Percentiles rank a stretch among this genome's conserved stretches.
phyloP scores from a whole-genome alignment of 2,113 vertebrate species.

The Mormyrus lacerda region DNA sequence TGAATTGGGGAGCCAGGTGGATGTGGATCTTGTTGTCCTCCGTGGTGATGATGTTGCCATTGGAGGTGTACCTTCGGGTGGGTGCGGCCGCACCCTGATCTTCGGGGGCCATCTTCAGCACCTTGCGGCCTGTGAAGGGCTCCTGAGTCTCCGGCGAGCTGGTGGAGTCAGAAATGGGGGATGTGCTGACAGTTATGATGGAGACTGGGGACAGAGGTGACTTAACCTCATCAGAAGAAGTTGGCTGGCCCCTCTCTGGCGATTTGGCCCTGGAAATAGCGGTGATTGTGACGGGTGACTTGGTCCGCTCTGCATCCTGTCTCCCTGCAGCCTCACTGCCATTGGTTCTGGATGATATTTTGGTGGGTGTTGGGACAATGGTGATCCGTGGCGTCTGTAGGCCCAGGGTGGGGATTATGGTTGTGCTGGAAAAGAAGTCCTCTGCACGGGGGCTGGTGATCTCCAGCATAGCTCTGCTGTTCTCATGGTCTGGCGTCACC shows the following conservation, averaged over 20 bases:
- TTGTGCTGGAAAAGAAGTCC: constrained; percentile 90
- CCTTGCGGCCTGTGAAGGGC: constrained; percentile 62
- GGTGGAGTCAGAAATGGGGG: constrained; percentile 61
- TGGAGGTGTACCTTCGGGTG: constrained; percentile 72
- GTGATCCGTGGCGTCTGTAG: constrained; percentile 88
- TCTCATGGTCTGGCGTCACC: constrained; percentile 79
- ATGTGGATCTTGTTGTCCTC: constrained; percentile 98
- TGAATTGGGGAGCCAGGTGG: constrained; percentile 79
- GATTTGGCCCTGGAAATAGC: constrained; percentile 78
- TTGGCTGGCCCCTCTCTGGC: constrained; percentile 55
- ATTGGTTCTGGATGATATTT: constrained; percentile 61
- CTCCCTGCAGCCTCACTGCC: constrained; percentile 38
- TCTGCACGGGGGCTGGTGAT: constrained; percentile 83
- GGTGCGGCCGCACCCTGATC: constrained; percentile 63
- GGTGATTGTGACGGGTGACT: constrained; percentile 88
- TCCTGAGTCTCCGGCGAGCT: constrained; percentile 66
- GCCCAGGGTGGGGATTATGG: constrained; percentile 87
- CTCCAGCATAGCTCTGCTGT: constrained; percentile 86
- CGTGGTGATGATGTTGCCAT: constrained; percentile 79
- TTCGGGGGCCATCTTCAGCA: constrained; percentile 80
- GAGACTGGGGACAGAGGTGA: constrained; percentile 76
- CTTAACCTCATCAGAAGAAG: constrained; percentile 47
- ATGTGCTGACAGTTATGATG: constrained; percentile 80
- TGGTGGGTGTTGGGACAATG: constrained; percentile 77
- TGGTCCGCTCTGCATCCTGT: constrained; percentile 57